These are phyloP conservation scores for Euwallacea similis DNA, from an alignment of 1,140 invertebrate genomes.

Conservation along the genomic window DNA sequence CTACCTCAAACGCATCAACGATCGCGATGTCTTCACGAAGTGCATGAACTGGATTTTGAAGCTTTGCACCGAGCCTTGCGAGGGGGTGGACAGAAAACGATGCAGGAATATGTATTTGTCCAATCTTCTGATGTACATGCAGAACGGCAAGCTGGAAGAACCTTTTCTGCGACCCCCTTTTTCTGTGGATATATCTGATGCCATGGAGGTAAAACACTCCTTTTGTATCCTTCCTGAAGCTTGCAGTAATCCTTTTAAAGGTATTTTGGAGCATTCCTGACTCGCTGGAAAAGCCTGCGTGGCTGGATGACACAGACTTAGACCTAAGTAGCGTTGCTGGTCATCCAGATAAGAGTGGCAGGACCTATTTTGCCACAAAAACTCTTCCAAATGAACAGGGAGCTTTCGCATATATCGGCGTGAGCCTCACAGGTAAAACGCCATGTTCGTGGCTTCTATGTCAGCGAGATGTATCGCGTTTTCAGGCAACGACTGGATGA, in stretches of 20 bases:
- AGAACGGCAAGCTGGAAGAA: conserved; percentile 50
- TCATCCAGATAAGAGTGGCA: conserved; percentile 44
- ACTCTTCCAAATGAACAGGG: conserved; percentile 52
- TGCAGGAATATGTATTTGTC: conserved; percentile 54
- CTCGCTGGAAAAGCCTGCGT: conserved; percentile 43
- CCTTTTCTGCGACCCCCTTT: conserved; percentile 49
- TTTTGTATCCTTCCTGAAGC: conserved; percentile 5
- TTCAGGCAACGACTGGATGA: conserved; percentile 27
- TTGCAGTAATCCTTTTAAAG: background rate
- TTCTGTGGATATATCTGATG: conserved; percentile 48
- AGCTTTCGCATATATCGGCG: conserved; percentile 53
- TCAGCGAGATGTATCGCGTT: background rate
- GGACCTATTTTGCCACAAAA: conserved; percentile 54
- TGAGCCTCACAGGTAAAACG: conserved; percentile 38
- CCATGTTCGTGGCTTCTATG: too few species aligned
- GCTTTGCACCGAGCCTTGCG: conserved; percentile 49
- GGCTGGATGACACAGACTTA: conserved; percentile 45
- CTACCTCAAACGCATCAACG: conserved; percentile 43
- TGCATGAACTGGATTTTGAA: conserved; percentile 50
- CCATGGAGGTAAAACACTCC: conserved; percentile 37
- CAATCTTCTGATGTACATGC: conserved; percentile 52
- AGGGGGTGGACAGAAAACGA: conserved; percentile 49
- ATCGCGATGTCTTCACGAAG: conserved; percentile 32
- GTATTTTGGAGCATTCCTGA: conserved; percentile 38
- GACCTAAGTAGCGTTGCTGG: conserved; percentile 38